Evolutionary conservation across 2,888 invertebrate genomes (phyloP).

Genomic region (Mesoligia furuncula): DNA sequence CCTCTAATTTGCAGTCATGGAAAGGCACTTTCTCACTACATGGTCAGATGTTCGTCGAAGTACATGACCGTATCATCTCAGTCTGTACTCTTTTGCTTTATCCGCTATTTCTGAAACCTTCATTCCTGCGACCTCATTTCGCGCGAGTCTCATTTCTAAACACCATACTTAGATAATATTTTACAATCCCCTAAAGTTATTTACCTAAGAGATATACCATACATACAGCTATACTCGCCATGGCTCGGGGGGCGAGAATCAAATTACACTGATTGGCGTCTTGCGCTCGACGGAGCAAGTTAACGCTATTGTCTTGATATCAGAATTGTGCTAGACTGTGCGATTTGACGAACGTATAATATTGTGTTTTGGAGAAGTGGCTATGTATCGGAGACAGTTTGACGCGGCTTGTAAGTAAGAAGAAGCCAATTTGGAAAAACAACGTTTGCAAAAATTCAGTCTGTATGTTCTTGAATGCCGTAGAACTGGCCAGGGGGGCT

Average conservation of each 20-base stretch:
- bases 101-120: no score
- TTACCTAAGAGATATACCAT: constrained; percentile 39
- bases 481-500: no score
- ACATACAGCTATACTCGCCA: constrained; percentile 14
- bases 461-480: no score
- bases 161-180: constrained; percentile 22
- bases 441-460: not conserved
- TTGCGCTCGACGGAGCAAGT: constrained; percentile 73
- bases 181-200: constrained; percentile 48
- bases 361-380: constrained; percentile 15
- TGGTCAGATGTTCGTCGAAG: no score
- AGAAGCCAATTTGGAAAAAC: not conserved
- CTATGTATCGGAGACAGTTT: not conserved
- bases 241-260: constrained; percentile 56
- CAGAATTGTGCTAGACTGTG: constrained; percentile 39
- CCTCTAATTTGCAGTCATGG: no score
- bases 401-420: not conserved
- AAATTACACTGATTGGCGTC: constrained; percentile 69
- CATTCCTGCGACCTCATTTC: no score
- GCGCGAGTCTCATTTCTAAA: no score
- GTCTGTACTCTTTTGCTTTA: no score
- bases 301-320: constrained; percentile 68
- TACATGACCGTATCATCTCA: no score
- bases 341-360: constrained; percentile 37
- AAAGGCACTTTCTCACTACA: no score